Conservation (phyloP, 2,888 invertebrate species). For the Rhingia rostrata region DNA sequence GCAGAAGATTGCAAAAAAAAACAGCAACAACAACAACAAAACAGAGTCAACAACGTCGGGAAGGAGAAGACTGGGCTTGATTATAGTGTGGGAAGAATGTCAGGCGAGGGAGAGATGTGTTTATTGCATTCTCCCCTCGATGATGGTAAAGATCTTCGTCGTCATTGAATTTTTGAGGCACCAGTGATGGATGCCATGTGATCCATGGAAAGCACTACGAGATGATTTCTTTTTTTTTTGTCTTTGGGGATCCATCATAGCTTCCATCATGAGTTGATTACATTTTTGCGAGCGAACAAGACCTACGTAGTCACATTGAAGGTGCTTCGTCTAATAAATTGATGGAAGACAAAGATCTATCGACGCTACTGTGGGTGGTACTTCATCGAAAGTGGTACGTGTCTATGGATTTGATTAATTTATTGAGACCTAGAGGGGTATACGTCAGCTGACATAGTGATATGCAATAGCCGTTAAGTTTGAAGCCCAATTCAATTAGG, state of each 20-base stretch:
- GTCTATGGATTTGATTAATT: too few species aligned
- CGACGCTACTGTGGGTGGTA: neutral
- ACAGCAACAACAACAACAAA: neutral
- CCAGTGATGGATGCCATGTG: constrained; percentile 32
- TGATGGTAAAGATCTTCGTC: constrained; percentile 54
- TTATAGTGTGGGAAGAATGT: constrained; percentile 72
- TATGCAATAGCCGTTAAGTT: too few species aligned
- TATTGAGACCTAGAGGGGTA: too few species aligned
- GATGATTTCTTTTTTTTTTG: constrained; percentile 56
- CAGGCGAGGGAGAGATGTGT: constrained; percentile 44
- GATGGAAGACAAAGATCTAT: constrained; percentile 1
- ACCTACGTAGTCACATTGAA: constrained; percentile 38
- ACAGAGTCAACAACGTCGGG: neutral
- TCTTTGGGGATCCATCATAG: neutral
- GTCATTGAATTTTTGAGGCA: constrained; percentile 59
- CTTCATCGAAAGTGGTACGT: too few species aligned
- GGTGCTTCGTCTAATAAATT: constrained; percentile 19
- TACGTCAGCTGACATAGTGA: too few species aligned
- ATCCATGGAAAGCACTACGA: constrained; percentile 52
- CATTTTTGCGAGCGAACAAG: constrained; percentile 24
- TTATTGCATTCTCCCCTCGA: constrained; percentile 28
- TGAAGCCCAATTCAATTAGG: too few species aligned
- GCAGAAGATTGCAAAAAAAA: constrained; percentile 2
- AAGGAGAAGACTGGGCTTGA: constrained; percentile 44
- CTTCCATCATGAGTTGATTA: constrained; percentile 37